Base-by-base conservation (phyloP, 1,140 invertebrate species). In the Drosophila nannoptera region DNA sequence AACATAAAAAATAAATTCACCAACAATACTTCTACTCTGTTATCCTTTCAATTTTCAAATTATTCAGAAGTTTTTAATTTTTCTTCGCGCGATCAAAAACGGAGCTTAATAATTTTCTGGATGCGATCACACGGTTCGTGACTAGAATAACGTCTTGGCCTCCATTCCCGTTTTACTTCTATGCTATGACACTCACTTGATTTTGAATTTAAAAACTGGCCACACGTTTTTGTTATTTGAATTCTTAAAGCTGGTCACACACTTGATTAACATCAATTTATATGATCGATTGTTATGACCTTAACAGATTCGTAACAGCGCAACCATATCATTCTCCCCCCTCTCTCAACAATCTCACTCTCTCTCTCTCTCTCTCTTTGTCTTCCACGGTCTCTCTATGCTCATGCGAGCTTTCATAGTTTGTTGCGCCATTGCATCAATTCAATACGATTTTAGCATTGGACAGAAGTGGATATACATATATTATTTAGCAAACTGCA, bases 401-500 rank as follows among this genome's bases (percentile, higher is more conserved):
- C 63, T 50, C 35, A 29, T 48, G 53, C 32, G 32, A 69, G 67
- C 53, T 69, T 65, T 65, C 61, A 53, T 69, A 11, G 46, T 58
- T 50, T 36, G 53, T 32, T 58, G 9, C 43, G 61, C 53, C 42
- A 33, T 58, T 6, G 53, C 49, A 52, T 7, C 12, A 43, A 16
- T 56, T 63, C 46, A 58, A 65, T 69, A 52, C 5, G 38, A 16
- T 36, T 45, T 52, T 5, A 22, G 22, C 38, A n/a, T 29, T 69
- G 38, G 32, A 65, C 33, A 14, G 9, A 36, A 22, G n/a, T 38
- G 53, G 53, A 58, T 53, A 52, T 52, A 22, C 22, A 22, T 22
- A 22, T 14, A 16, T 11, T 35, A 35, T n/a, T 9, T 14, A 12
- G 6, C 5, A 12, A 31, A 36, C 32, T 59, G 48, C 55, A 61